Conservation (phyloP, 2,888 invertebrate species). For the Nymphalis urticae region DNA sequence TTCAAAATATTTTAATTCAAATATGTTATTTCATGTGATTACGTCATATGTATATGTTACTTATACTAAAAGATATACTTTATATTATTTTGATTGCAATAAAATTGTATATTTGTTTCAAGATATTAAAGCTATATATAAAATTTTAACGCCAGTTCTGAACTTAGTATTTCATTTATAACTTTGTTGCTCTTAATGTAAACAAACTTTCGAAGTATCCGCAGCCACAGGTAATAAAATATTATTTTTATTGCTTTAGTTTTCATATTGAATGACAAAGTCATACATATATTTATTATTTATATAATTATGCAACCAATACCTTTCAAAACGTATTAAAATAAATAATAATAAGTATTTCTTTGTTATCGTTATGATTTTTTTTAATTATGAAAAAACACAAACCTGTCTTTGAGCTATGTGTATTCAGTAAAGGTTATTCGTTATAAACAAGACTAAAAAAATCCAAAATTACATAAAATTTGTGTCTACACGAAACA, state of each 20-base stretch:
- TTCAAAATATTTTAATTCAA: not conserved
- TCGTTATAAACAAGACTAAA: no score
- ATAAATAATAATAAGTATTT: not conserved
- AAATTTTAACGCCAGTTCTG: constrained; percentile 6
- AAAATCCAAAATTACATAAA: no score
- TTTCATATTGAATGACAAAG: constrained; percentile 35
- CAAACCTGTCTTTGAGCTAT: no score
- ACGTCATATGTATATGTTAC: not conserved
- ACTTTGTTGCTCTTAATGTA: constrained; percentile 35
- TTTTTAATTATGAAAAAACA: no score
- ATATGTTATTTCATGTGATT: not conserved
- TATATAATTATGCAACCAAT: constrained; percentile 7
- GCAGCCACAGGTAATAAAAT: constrained; percentile 32
- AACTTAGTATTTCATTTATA: constrained; percentile 24
- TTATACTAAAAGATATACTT: not conserved
- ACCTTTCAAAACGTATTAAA: constrained; percentile 1
- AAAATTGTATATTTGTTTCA: constrained; percentile 11
- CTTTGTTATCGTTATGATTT: not conserved
- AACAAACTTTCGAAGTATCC: constrained; percentile 33
- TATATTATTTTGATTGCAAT: not conserved
- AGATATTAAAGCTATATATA: not conserved
- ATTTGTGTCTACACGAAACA: no score
- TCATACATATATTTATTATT: constrained; percentile 19
- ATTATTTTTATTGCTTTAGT: constrained; percentile 35
- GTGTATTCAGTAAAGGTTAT: no score